Percentiles rank a stretch among this genome's conserved stretches.
These are phyloP conservation scores for Perdita meconis DNA, from an alignment of 2,888 invertebrate genomes.

Conservation along the genomic window DNA sequence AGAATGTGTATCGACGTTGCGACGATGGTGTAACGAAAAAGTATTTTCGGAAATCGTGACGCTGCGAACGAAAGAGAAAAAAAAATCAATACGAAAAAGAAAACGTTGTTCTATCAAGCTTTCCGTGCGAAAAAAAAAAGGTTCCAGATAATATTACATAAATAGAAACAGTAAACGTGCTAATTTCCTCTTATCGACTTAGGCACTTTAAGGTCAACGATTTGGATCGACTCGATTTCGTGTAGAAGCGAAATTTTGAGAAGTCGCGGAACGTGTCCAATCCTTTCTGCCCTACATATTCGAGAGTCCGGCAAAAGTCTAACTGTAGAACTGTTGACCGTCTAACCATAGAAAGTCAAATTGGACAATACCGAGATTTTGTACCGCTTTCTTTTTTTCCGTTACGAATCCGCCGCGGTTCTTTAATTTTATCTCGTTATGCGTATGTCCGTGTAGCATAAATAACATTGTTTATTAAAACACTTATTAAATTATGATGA, in stretches of 20 bases:
- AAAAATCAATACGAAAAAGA: conserved; percentile 64
- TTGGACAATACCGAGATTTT: conserved; percentile 11
- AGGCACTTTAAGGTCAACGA: conserved; percentile 35
- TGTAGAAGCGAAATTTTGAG: conserved; percentile 4
- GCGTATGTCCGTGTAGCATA: not conserved
- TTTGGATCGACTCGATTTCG: conserved; percentile 6
- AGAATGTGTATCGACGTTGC: conserved; percentile 30
- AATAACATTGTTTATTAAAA: conserved; percentile 9
- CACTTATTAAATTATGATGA: conserved; percentile 1
- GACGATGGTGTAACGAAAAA: conserved; percentile 18
- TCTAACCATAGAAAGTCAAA: conserved; percentile 25
- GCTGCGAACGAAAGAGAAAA: conserved; percentile 4
- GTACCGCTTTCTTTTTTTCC: not conserved
- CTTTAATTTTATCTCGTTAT: not conserved
- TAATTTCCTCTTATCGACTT: conserved; percentile 53
- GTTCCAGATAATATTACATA: conserved; percentile 67
- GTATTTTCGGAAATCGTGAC: conserved; percentile 16
- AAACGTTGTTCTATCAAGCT: conserved; percentile 33
- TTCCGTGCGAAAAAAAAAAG: conserved; percentile 50
- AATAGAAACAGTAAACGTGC: conserved; percentile 59
- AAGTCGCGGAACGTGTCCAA: conserved; percentile 19
- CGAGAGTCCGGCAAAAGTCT: conserved; percentile 42
- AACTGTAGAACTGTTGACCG: too few species aligned
- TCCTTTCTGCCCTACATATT: conserved; percentile 37
- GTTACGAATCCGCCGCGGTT: not conserved